A percentile compares a stretch with the other conserved stretches of the same genome.
phyloP scores from a whole-genome alignment of 2,113 vertebrate species.

The Larimichthys polyactis region DNA sequence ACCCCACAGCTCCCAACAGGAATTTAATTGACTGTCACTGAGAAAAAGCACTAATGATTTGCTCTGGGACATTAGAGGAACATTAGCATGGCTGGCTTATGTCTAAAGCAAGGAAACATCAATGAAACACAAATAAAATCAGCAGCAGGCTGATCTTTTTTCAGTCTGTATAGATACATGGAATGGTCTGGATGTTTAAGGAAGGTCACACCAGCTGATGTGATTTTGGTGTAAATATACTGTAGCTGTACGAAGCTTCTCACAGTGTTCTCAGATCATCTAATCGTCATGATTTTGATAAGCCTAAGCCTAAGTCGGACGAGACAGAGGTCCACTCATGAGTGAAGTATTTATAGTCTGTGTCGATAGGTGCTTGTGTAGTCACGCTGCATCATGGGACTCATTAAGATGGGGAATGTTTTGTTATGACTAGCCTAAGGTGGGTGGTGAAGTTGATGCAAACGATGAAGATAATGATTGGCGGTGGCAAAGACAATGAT shows the following conservation, averaged over 20 bases:
- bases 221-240: neutral
- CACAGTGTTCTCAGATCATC: neutral
- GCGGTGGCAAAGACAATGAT: neutral
- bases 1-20: constrained; percentile 17
- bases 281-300: neutral
- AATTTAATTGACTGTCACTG: constrained; percentile 45
- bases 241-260: neutral
- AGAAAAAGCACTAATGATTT: constrained; percentile 59
- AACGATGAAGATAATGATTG: constrained; percentile 8
- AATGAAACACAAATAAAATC: constrained; percentile 24
- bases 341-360: neutral
- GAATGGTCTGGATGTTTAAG: constrained; percentile 33
- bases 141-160: constrained; percentile 2
- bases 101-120: constrained; percentile 37
- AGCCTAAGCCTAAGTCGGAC: neutral
- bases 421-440: constrained; percentile 9
- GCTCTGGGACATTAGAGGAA: constrained; percentile 39
- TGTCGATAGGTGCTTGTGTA: constrained; percentile 9
- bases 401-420: neutral
- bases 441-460: constrained; percentile 14
- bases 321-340: constrained; percentile 6
- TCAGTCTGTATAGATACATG: neutral
- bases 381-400: constrained; percentile 1
- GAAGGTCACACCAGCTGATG: neutral
- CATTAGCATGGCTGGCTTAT: constrained; percentile 24